phyloP scores from a whole-genome alignment of 2,888 invertebrate genomes.

The Nasonia oneida region DNA sequence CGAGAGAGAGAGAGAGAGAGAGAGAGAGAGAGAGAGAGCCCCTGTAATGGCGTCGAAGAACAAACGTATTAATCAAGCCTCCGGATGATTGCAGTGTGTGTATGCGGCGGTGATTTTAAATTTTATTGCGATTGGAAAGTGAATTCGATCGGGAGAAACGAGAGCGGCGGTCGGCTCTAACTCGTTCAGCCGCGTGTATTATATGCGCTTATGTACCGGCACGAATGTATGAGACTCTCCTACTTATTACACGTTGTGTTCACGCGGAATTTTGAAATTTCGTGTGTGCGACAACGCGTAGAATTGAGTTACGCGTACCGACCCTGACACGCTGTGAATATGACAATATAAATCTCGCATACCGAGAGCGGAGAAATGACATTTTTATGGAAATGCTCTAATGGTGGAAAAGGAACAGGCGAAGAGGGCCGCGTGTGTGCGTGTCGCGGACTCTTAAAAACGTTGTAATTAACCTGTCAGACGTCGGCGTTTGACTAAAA shows the following conservation, averaged over 20 bases:
- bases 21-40: neutral
- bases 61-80: constrained; percentile 57
- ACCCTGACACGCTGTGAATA: constrained; percentile 17
- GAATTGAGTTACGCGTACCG: neutral
- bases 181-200: neutral
- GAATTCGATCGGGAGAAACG: constrained; percentile 23
- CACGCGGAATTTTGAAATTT: constrained; percentile 25
- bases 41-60: constrained; percentile 24
- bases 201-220: neutral
- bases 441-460: neutral
- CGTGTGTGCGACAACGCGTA: neutral
- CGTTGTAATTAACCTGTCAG: neutral
- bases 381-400: constrained; percentile 6
- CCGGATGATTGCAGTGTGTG: constrained; percentile 44
- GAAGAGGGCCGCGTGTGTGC: neutral
- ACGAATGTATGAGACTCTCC: neutral
- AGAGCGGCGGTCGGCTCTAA: neutral
- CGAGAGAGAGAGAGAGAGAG: neutral
- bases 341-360: neutral
- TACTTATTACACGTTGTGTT: neutral
- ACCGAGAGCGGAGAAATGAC: neutral
- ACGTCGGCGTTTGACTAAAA: neutral
- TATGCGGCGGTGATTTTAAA: constrained; percentile 7
- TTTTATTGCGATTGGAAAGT: constrained; percentile 42
- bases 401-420: neutral